Percentiles rank a stretch among this genome's conserved stretches.
Evolutionary conservation across 2,888 invertebrate genomes (phyloP).

Genomic region (Phengaris arion): DNA sequence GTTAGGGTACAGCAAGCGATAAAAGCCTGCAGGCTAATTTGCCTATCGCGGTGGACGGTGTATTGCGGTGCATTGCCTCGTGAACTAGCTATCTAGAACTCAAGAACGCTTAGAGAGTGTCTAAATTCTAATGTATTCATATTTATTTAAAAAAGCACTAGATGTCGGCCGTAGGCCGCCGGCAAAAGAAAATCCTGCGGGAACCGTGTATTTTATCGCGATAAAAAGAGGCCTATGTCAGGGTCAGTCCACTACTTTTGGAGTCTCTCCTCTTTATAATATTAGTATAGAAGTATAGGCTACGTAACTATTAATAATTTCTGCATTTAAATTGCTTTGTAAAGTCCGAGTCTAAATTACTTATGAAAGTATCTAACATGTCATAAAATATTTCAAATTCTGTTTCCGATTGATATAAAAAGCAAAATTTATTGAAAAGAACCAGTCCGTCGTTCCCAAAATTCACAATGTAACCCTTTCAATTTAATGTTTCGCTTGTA

Average conservation of each 20-base stretch:
- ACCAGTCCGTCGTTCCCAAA: neutral
- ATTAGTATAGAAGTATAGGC: neutral
- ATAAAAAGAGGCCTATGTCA: too few relatives aligned
- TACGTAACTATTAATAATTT: too few relatives aligned
- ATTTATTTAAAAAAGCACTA: too few relatives aligned
- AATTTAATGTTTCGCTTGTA: neutral
- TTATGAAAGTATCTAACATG: too few relatives aligned
- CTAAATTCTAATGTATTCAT: neutral
- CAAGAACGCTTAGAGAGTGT: neutral
- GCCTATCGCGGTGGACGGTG: neutral
- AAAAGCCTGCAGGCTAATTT: neutral
- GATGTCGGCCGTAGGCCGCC: too few relatives aligned
- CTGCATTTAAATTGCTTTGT: too few relatives aligned
- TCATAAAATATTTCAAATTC: too few relatives aligned
- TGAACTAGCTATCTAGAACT: neutral
- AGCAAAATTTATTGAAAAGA: neutral
- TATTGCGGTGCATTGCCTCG: neutral
- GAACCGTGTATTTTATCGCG: too few relatives aligned
- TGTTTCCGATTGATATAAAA: neutral
- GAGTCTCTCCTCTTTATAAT: neutral
- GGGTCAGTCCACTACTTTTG: neutral
- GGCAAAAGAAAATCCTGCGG: neutral
- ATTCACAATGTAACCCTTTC: neutral
- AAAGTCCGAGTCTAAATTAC: too few relatives aligned
- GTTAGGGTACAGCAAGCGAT: neutral